Percentiles rank a stretch among this genome's conserved stretches.
phyloP scores from a whole-genome alignment of 2,888 invertebrate genomes.

The Pyrrhopygopsis socrates region DNA sequence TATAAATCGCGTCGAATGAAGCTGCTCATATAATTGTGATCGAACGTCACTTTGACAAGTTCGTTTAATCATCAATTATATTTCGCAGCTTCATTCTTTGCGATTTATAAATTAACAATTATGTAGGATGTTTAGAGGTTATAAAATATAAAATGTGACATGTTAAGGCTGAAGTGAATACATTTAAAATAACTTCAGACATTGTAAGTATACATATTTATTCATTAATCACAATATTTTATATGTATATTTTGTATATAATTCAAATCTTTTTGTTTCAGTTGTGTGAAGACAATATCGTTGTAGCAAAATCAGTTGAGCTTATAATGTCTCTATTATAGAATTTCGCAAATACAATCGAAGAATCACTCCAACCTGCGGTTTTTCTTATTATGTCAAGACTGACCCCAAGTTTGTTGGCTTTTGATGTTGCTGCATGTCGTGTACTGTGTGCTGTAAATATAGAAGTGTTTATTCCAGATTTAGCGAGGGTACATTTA shows the following conservation, averaged over 20 bases:
- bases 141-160: no score
- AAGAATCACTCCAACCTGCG: slow-evolving; percentile 27
- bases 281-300: background rate
- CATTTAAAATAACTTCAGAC: no score
- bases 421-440: slow-evolving; percentile 20
- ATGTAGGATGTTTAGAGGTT: background rate
- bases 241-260: no score
- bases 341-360: slow-evolving; percentile 22
- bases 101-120: no score
- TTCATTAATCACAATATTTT: no score
- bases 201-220: background rate
- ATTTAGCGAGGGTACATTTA: background rate
- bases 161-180: no score
- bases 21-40: slow-evolving; percentile 4
- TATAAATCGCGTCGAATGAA: slow-evolving; percentile 7
- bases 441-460: slow-evolving; percentile 32
- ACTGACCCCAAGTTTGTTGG: background rate
- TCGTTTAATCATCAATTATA: background rate
- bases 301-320: background rate
- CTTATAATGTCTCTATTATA: slow-evolving; percentile 26
- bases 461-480: slow-evolving; percentile 13
- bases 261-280: background rate
- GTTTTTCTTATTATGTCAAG: slow-evolving; percentile 7
- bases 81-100: no score
- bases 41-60: background rate